Evolutionary conservation across 2,888 invertebrate species (phyloP).

Genomic region (Dione vanillae): DNA sequence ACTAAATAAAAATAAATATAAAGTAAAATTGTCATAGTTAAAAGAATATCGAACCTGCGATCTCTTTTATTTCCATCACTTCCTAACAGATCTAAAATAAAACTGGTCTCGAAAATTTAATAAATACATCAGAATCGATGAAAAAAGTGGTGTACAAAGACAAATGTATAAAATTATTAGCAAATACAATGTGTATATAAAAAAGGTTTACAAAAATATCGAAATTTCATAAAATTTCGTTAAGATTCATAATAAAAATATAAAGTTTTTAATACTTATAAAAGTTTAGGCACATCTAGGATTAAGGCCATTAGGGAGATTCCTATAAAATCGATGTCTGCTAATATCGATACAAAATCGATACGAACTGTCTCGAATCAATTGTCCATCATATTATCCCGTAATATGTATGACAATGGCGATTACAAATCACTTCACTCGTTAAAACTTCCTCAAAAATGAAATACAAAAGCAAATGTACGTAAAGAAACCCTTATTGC

Average conservation of each 20-base stretch:
- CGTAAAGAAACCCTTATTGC: background rate
- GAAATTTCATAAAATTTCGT: background rate
- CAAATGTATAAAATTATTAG: background rate
- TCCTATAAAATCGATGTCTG: slow-evolving; percentile 2
- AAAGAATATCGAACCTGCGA: slow-evolving; percentile 5
- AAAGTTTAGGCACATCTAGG: slow-evolving; percentile 8
- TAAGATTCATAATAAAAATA: background rate
- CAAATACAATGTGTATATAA: background rate
- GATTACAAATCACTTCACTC: background rate
- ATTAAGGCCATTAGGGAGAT: background rate
- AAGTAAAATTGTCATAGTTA: too few species aligned
- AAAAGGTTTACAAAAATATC: slow-evolving; percentile 6
- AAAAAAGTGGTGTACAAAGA: background rate
- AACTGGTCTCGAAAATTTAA: background rate
- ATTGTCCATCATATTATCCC: slow-evolving; percentile 12
- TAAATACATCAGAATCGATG: background rate
- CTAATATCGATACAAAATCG: background rate
- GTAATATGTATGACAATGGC: slow-evolving; percentile 11
- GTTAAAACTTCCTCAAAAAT: background rate
- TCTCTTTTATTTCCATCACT: background rate
- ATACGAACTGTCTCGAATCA: slow-evolving; percentile 1
- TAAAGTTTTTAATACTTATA: background rate
- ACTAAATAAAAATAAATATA: too few species aligned
- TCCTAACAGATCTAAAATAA: background rate
- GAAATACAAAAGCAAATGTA: background rate